Evolutionary conservation across 2,113 vertebrate genomes (phyloP).

Genomic region (Vulpes lagopus): DNA sequence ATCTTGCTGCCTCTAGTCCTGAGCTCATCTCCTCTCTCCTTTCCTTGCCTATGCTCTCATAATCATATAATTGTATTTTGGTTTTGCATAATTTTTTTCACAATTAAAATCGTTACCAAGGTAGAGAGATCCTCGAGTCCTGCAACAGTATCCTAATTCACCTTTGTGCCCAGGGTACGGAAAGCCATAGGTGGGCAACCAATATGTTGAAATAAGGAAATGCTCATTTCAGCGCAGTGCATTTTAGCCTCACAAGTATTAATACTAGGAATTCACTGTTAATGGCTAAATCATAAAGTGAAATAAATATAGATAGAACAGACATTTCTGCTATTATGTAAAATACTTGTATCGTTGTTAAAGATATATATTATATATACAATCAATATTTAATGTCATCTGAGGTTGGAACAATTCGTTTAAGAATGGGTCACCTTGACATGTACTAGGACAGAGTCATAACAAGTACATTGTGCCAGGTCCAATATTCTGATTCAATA

Average conservation of each 20-base stretch:
- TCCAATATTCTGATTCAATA: conserved; percentile 34
- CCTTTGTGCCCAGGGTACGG: not conserved
- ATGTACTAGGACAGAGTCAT: not conserved
- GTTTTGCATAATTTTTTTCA: conserved; percentile 22
- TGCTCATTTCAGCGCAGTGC: not conserved
- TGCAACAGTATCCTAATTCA: conserved; percentile 24
- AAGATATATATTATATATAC: not conserved
- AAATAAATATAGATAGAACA: conserved; percentile 11
- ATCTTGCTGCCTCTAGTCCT: not conserved
- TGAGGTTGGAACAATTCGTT: not conserved
- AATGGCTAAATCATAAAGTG: not conserved
- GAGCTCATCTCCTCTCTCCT: not conserved
- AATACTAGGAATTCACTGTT: conserved; percentile 6
- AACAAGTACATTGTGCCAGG: not conserved
- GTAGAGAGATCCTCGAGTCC: conserved; percentile 7
- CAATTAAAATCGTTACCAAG: not conserved
- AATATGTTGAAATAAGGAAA: not conserved
- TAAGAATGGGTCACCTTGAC: not conserved
- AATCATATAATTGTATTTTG: conserved; percentile 10
- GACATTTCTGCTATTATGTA: not conserved
- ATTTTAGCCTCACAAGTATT: not conserved
- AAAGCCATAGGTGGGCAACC: not conserved
- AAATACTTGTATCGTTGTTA: not conserved
- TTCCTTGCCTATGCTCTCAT: not conserved
- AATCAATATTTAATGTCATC: not conserved